Conservation (phyloP, 2,113 vertebrate genomes). For the Mustela lutreola region DNA sequence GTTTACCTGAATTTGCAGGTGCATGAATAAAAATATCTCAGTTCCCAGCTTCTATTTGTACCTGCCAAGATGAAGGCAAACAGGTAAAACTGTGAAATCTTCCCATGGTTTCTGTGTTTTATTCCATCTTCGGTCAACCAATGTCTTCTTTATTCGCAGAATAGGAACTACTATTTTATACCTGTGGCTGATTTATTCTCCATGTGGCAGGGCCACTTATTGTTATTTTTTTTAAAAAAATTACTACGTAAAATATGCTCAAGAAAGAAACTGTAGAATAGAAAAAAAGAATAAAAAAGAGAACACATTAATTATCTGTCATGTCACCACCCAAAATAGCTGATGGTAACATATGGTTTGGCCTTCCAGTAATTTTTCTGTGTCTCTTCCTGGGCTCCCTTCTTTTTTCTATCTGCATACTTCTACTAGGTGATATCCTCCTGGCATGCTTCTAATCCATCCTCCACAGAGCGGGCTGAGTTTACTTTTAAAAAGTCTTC, state of each 20-base stretch:
- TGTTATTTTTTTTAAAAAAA: background rate
- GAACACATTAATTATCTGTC: conserved; percentile 49
- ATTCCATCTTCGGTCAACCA: background rate
- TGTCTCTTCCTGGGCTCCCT: background rate
- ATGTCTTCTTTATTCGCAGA: background rate
- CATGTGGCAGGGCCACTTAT: background rate
- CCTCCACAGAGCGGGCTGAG: background rate
- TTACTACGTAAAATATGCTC: background rate
- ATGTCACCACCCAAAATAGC: conserved; percentile 48
- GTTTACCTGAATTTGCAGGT: conserved; percentile 48
- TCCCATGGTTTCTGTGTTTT: background rate
- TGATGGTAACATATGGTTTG: conserved; percentile 56
- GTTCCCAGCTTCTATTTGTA: conserved; percentile 17
- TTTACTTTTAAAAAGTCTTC: background rate
- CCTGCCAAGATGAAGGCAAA: background rate
- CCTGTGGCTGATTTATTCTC: background rate
- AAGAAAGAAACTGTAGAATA: conserved; percentile 46
- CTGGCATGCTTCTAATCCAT: background rate
- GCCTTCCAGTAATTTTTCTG: background rate
- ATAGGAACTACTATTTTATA: background rate
- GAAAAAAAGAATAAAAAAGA: conserved; percentile 31
- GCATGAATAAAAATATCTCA: conserved; percentile 44
- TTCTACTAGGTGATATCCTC: background rate
- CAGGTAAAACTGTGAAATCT: background rate
- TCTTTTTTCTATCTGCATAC: background rate